Percentiles rank a stretch among this genome's conserved stretches.
These are phyloP conservation scores for Gallinago nigripennis DNA, from an alignment of 2,797 vertebrate species.

Conservation along the genomic window DNA sequence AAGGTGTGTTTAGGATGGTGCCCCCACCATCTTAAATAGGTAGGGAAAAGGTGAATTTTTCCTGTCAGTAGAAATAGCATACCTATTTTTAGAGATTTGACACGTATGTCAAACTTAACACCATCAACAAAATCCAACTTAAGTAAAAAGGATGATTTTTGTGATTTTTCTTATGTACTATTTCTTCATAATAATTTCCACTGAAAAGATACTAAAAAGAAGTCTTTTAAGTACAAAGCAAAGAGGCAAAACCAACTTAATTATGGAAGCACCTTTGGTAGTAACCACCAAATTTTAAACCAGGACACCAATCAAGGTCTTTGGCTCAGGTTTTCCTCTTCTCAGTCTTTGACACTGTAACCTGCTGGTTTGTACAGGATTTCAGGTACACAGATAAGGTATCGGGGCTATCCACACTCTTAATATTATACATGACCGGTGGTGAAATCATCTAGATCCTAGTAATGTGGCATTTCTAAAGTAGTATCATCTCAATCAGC, in stretches of 20 bases:
- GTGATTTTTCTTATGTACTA: too few species aligned
- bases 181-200: background rate
- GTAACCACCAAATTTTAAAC: background rate
- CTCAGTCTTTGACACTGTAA: rapidly evolving
- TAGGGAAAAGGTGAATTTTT: background rate
- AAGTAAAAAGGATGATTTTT: background rate
- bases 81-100: background rate
- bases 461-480: rapidly evolving
- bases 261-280: background rate
- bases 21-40: background rate
- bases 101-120: background rate
- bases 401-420: background rate
- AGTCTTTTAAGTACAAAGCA: background rate
- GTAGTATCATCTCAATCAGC: background rate
- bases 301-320: background rate
- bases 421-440: rapidly evolving
- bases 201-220: background rate
- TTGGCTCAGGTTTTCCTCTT: background rate
- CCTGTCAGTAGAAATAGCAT: background rate
- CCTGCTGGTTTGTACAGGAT: background rate
- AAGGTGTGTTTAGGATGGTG: background rate
- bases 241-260: background rate
- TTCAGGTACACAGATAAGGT: background rate
- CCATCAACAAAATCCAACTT: background rate
- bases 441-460: background rate